phyloP scores from a whole-genome alignment of 2,113 vertebrate species.

The Antechinus flavipes region DNA sequence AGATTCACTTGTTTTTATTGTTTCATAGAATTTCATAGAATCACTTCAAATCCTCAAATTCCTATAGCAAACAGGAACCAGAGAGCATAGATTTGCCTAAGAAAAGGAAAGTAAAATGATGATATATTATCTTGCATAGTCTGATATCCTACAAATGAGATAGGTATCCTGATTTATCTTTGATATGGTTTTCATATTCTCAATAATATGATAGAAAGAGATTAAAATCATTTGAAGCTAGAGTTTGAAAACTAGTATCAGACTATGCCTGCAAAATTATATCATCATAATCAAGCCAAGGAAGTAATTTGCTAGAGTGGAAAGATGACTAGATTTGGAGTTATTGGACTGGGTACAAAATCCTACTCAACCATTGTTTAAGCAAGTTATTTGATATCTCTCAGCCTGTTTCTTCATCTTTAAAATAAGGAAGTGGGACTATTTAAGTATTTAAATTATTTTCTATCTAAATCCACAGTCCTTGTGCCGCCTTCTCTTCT shows the following conservation, averaged over 20 bases:
- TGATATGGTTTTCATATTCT: neutral
- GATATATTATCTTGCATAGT: neutral
- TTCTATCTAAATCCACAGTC: neutral
- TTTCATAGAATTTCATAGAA: neutral
- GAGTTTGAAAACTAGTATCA: neutral
- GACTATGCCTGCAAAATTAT: neutral
- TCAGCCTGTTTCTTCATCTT: neutral
- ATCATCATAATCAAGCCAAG: neutral
- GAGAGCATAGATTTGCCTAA: neutral
- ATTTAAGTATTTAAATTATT: neutral
- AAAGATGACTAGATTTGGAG: neutral
- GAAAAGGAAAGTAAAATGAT: neutral
- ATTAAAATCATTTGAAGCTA: neutral
- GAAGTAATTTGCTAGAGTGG: neutral
- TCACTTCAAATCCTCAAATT: neutral
- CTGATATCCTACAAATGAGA: neutral
- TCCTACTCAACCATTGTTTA: neutral
- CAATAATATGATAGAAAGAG: neutral
- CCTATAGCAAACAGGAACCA: neutral
- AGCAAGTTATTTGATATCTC: neutral
- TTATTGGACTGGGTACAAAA: neutral
- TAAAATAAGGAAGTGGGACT: neutral
- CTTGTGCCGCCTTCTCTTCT: neutral
- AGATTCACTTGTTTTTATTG: neutral
- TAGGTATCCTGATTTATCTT: neutral